These are phyloP conservation scores for Amyelois transitella DNA, from an alignment of 1,140 invertebrate genomes.

Conservation along the genomic window DNA sequence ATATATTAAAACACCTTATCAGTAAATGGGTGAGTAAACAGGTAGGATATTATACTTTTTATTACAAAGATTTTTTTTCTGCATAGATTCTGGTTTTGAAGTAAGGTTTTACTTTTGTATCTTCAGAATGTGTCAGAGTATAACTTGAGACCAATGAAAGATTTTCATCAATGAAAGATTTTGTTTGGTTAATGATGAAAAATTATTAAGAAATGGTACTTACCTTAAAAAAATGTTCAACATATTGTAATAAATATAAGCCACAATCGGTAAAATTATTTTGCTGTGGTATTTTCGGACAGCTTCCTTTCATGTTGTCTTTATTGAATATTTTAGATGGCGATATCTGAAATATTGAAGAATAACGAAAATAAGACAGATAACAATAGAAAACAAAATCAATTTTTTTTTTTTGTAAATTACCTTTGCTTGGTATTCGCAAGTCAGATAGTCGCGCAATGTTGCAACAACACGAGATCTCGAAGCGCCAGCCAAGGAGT, in stretches of 20 bases:
- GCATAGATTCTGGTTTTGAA: no score
- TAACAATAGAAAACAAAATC: not conserved
- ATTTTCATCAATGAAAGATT: no score
- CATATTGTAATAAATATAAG: conserved; percentile 95
- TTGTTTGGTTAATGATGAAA: no score
- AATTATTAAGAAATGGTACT: no score
- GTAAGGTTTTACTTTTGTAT: no score
- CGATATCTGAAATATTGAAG: conserved; percentile 57
- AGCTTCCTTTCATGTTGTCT: conserved; percentile 87
- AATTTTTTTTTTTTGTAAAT: conserved; percentile 1
- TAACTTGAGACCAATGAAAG: no score
- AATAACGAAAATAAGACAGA: conserved; percentile 6
- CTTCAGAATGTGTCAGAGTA: no score
- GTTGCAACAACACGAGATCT: conserved; percentile 89
- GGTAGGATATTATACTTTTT: no score
- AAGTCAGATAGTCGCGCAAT: conserved; percentile 90
- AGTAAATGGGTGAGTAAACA: no score
- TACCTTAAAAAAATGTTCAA: conserved; percentile 94
- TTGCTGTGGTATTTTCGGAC: conserved; percentile 95
- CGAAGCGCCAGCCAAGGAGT: conserved; percentile 89
- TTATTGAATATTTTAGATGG: conserved; percentile 81
- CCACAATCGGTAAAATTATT: conserved; percentile 98
- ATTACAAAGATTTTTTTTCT: no score
- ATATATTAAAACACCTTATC: no score
- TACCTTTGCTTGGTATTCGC: conserved; percentile 91